Percentiles rank a stretch among this genome's conserved stretches.
Conservation (phyloP, 2,888 invertebrate genomes). For the Ephialtes manifestator region DNA sequence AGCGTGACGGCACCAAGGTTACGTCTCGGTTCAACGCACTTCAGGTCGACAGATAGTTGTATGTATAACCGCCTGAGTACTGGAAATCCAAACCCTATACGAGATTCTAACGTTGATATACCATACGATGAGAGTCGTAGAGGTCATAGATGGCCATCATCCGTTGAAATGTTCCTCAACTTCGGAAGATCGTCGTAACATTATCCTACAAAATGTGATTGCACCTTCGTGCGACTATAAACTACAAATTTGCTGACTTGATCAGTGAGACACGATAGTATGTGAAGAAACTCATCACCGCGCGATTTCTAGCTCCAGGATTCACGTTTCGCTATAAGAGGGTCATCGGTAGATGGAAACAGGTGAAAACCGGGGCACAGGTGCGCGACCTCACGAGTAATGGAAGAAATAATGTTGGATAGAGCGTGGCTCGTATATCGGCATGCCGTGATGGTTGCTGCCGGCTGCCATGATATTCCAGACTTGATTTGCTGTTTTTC, state of each 20-base stretch:
- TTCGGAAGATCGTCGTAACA: conserved; percentile 9
- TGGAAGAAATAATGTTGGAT: conserved; percentile 7
- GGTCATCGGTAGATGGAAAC: conserved; percentile 42
- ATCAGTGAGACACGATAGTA: not conserved
- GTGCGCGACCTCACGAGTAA: conserved; percentile 14
- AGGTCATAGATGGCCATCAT: not conserved
- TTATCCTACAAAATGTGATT: conserved; percentile 5
- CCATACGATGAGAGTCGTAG: not conserved
- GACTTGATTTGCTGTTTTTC: conserved; percentile 1
- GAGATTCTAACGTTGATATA: conserved; percentile 4
- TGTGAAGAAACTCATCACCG: conserved; percentile 1
- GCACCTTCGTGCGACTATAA: not conserved
- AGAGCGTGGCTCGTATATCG: not conserved
- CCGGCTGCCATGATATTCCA: conserved; percentile 2
- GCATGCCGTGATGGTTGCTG: not conserved
- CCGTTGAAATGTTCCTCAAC: conserved; percentile 10
- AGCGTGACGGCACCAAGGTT: conserved; percentile 84
- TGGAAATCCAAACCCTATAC: not conserved
- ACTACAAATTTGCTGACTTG: not conserved
- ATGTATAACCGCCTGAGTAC: not conserved
- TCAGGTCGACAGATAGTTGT: conserved; percentile 76
- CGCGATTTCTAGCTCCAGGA: not conserved
- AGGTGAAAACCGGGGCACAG: conserved; percentile 40
- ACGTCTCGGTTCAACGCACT: conserved; percentile 83
- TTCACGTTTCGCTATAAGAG: conserved; percentile 7